phyloP scores from a whole-genome alignment of 1,140 invertebrate genomes.

The Oedothorax gibbosus region DNA sequence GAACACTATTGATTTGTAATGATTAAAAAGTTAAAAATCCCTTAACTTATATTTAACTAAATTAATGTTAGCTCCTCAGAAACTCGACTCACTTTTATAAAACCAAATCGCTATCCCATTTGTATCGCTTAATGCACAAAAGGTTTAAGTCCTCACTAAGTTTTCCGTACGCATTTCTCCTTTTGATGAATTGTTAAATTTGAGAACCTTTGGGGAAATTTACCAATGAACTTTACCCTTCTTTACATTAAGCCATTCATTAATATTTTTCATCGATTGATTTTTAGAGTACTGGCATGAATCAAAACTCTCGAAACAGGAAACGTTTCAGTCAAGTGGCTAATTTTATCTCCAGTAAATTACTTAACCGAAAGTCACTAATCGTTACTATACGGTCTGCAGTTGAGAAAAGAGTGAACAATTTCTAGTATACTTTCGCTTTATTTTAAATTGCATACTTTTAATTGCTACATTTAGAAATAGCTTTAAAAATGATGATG shows the following conservation, averaged over 20 bases:
- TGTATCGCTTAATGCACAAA: no score
- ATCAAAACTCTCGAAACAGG: not conserved
- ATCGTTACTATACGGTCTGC: not conserved
- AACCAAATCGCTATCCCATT: no score
- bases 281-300: not conserved
- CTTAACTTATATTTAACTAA: no score
- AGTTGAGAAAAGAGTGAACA: not conserved
- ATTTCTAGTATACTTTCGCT: not conserved
- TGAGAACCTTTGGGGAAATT: no score
- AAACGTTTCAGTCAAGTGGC: not conserved
- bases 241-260: not conserved
- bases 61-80: no score
- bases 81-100: no score
- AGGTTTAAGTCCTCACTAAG: no score
- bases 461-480: not conserved
- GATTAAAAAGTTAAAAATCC: no score
- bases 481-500: constrained; percentile 11
- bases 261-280: not conserved
- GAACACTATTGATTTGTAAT: no score
- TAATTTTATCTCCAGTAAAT: constrained; percentile 23
- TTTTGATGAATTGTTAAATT: no score
- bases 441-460: constrained; percentile 17
- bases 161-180: no score
- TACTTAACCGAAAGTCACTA: constrained; percentile 13
- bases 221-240: not conserved